phyloP scores from a whole-genome alignment of 1,140 invertebrate genomes.

The Papilio polytes region DNA sequence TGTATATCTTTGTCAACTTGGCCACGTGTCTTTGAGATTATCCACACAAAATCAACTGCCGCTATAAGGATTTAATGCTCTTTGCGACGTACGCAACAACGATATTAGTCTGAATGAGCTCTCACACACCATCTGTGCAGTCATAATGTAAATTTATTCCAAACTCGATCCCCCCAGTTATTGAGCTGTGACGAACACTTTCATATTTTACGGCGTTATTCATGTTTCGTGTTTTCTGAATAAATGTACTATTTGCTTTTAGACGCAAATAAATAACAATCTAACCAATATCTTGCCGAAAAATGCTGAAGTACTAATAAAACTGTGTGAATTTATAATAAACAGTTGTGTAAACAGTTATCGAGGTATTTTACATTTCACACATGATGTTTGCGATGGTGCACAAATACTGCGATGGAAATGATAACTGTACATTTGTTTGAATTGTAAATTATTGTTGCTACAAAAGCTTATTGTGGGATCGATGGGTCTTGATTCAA shows the following conservation, averaged over 20 bases:
- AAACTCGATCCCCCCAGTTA: constrained; percentile 22
- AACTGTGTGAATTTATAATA: constrained; percentile 9
- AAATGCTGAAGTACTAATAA: neutral
- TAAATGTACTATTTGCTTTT: constrained; percentile 3
- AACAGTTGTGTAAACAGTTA: constrained; percentile 26
- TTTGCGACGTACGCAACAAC: neutral
- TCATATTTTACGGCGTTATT: neutral
- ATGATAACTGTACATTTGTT: neutral
- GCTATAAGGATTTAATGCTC: neutral
- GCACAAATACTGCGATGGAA: neutral
- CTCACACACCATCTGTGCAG: neutral
- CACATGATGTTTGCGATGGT: neutral
- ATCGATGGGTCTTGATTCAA: neutral
- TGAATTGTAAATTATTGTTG: neutral
- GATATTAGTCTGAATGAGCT: neutral
- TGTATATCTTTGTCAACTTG: neutral
- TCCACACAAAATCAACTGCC: neutral
- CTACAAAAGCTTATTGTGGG: neutral
- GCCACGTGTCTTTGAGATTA: neutral
- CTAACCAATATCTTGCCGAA: neutral
- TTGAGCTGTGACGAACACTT: constrained; percentile 29
- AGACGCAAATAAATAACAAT: constrained; percentile 10
- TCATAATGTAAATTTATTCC: constrained; percentile 6
- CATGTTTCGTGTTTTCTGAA: neutral
- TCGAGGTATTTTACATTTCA: constrained; percentile 17